Evolutionary conservation across 2,113 vertebrate species (phyloP).

Genomic region (Calidris pygmaea): DNA sequence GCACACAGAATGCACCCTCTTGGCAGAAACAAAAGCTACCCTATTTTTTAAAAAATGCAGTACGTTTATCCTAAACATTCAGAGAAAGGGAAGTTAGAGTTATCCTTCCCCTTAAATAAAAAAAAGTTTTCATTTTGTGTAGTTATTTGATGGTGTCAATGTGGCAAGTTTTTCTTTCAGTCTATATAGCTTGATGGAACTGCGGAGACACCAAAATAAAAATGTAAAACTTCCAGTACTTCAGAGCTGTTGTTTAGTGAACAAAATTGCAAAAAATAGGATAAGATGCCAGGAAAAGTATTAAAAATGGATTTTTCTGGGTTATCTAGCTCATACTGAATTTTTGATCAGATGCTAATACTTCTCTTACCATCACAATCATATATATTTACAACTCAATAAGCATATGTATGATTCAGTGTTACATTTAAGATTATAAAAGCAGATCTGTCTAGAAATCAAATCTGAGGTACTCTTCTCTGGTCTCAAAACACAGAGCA

Average conservation of each 20-base stretch:
- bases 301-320: conserved; percentile 25
- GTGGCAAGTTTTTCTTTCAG: neutral
- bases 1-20: neutral
- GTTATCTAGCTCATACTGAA: conserved; percentile 13
- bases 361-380: conserved; percentile 22
- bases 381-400: conserved; percentile 47
- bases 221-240: neutral
- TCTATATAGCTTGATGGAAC: neutral
- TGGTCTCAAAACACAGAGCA: conserved; percentile 44
- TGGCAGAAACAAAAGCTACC: neutral
- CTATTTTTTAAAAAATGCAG: neutral
- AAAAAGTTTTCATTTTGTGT: neutral
- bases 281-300: neutral
- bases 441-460: conserved; percentile 45
- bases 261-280: neutral
- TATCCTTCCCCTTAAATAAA: neutral
- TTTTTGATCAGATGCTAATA: conserved; percentile 27
- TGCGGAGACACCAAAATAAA: neutral
- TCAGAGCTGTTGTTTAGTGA: conserved; percentile 6
- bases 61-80: neutral
- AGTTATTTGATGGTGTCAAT: neutral
- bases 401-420: conserved; percentile 31
- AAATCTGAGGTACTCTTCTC: conserved; percentile 28
- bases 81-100: neutral
- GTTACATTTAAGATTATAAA: conserved; percentile 43